Percentiles rank a stretch among this genome's conserved stretches.
Evolutionary conservation across 2,113 vertebrate species (phyloP).

Genomic region (Catagonus wagneri): DNA sequence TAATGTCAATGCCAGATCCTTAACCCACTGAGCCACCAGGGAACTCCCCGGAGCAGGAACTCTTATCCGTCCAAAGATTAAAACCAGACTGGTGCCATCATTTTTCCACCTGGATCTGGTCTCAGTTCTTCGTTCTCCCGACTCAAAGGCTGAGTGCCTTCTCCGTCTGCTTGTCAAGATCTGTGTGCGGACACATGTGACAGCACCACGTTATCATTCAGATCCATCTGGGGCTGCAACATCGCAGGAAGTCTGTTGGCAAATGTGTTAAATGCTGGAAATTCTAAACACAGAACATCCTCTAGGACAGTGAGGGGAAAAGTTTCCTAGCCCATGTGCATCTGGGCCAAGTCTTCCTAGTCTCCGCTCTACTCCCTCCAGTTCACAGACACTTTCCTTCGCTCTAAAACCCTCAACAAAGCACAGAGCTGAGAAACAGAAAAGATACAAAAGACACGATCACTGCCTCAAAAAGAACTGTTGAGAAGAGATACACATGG

Average conservation of each 20-base stretch:
- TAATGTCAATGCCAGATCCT: no score
- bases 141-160: neutral
- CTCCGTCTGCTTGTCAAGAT: neutral
- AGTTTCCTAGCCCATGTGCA: neutral
- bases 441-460: neutral
- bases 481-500: neutral
- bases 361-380: neutral
- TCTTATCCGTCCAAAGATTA: neutral
- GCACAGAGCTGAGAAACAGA: neutral
- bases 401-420: neutral
- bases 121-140: neutral
- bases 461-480: neutral
- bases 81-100: neutral
- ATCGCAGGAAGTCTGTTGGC: neutral
- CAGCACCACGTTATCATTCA: neutral
- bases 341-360: neutral
- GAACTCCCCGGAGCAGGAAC: no score
- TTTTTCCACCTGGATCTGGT: no score
- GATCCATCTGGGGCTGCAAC: neutral
- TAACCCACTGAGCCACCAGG: no score
- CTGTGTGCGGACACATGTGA: neutral
- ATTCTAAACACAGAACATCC: neutral
- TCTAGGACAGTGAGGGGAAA: neutral
- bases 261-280: neutral
- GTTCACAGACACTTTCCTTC: neutral